Evolutionary conservation across 2,888 invertebrate genomes (phyloP), one percentile per base, ranked within the genome.

Genomic region (Apamea epomidion): DNA sequence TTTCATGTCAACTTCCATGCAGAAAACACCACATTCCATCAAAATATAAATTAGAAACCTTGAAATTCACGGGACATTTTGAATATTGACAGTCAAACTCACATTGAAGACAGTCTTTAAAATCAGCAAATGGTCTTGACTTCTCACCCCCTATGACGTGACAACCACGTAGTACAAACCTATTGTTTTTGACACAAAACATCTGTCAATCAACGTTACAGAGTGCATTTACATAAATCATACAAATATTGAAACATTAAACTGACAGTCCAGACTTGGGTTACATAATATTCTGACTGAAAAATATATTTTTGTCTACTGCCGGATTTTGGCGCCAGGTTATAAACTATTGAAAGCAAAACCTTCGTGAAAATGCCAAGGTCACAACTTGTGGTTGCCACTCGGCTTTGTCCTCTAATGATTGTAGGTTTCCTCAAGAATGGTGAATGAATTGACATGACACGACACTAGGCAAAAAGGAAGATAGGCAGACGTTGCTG

Each of bases 41-140:
- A 21, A 65, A 37, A 3, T 21, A 32, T 10, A 64, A 64, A 37
- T 37, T 3, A 65, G 10, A 16, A 65, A 21, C 21, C 21, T 65
- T 37, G 5, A 12, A 5, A 65, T 2, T 65, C 0, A 14, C 25
- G 2, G 32, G 2, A 6, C 12, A 65, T 5, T 65, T 37, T 65
- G 21, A 32, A 74, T 60, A 74, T 67, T 74, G 37, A 32, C 74
- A 60, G 32, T 73, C 70, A 51, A 5, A 76, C 16, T 74, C 10
- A 29, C 64, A 64, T 65, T 65, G 21, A 37, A 65, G 37, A 37
- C 65, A 25, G 25, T 25, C 37, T 37, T 4, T 60, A 72, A 58
- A 81, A 73, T 62, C 37, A 73, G 32, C 65, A 69, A 25, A 58
- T 45, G 68, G 21, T 75, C 86, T 82, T 85, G 86, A 85, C 84